Evolutionary conservation across 2,113 vertebrate species (phyloP), one percentile per base, ranked within the genome.

Genomic region (Scytalopus superciliaris): DNA sequence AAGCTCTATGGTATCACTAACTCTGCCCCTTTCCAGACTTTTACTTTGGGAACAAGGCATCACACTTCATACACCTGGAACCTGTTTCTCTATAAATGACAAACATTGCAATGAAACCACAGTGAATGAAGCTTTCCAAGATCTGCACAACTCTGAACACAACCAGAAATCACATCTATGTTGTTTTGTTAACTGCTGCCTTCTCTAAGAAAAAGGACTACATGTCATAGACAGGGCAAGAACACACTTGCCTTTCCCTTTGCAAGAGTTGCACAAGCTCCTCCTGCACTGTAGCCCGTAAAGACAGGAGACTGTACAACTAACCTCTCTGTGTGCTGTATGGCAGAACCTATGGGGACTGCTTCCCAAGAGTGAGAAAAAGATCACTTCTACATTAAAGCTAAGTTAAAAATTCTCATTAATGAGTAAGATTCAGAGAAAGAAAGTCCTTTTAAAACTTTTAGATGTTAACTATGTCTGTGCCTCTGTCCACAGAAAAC

Each of bases 201-300:
- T 84, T 68, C 56, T 87, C 49, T 27, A 31, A 40, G 53, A 81
- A 80, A 21, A 89, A 85, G 63, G 82, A 73, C 75, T 77, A 21
- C 16, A 5, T 0, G 1, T 89, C 59, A 66, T 27, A 66, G 70
- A 28, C 14, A 50, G 55, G 50, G 82, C 66, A 94, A 82, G 84
- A 87, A 84, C 23, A 40, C 75, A 77, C 91, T 87, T 83, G 94
- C 87, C 84, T 37, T 91, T 52, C 52, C 74, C 60, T 77, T 31
- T 49, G 56, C 69, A 59, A 31, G 66, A 49, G n/a, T 35, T 96
- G 59, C 77, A 95, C 74, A 93, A 89, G 64, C 62, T 73, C n/a
- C 59, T 78, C 14, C 82, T 37, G 74, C 60, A 3, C 0, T 64
- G 70, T 52, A 92, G 80, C 60, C 76, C 49, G 39, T n/a, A 40